These are phyloP conservation scores for Celastrina argiolus DNA, from an alignment of 2,888 invertebrate species.

Conservation along the genomic window DNA sequence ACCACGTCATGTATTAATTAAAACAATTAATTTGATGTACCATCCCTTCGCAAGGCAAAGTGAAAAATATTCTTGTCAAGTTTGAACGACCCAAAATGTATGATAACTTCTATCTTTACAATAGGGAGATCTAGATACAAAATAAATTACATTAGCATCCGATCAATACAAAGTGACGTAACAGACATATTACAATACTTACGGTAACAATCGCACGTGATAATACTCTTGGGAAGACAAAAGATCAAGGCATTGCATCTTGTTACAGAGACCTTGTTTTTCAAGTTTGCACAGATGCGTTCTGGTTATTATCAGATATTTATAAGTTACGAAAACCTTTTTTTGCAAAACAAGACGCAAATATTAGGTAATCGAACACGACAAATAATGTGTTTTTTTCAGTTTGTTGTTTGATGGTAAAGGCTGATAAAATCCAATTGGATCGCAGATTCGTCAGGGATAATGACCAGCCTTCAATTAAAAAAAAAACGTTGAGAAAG, in stretches of 20 bases:
- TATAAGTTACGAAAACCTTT: too few relatives aligned
- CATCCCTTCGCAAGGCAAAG: not conserved
- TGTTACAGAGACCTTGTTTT: not conserved
- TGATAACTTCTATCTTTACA: not conserved
- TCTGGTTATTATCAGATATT: not conserved
- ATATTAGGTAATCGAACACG: too few relatives aligned
- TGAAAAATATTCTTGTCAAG: not conserved
- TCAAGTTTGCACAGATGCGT: slow-evolving; percentile 18
- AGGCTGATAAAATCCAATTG: too few relatives aligned
- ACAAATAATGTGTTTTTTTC: too few relatives aligned
- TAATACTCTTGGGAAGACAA: not conserved
- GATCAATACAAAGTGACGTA: not conserved
- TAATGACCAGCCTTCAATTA: too few relatives aligned
- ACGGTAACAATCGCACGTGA: not conserved
- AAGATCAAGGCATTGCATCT: not conserved
- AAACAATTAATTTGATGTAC: too few relatives aligned
- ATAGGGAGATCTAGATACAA: not conserved
- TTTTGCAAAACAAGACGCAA: too few relatives aligned
- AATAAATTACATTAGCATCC: not conserved
- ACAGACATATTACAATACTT: not conserved
- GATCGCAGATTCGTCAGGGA: too few relatives aligned
- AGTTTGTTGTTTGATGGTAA: too few relatives aligned
- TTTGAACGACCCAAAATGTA: not conserved
- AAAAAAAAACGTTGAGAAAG: too few relatives aligned
- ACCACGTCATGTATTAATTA: too few relatives aligned